Percentiles rank a stretch among this genome's conserved stretches.
Evolutionary conservation across 2,888 invertebrate species (phyloP).

Genomic region (Eremobia ochroleuca): DNA sequence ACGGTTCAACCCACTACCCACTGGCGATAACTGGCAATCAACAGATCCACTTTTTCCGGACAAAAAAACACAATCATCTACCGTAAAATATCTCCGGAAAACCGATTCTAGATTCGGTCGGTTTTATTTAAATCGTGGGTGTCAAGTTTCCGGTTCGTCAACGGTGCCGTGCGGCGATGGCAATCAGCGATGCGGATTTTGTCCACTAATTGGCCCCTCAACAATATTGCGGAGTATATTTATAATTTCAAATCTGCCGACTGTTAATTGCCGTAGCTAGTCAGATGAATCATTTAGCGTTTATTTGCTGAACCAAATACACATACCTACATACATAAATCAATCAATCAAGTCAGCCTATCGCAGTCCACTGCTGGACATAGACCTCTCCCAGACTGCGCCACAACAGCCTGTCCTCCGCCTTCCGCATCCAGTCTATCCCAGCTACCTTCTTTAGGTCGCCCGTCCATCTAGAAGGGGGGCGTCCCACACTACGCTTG

Average conservation of each 20-base stretch:
- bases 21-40: slow-evolving; percentile 29
- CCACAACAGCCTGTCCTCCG: no score
- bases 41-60: slow-evolving; percentile 27
- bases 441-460: no score
- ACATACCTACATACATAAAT: not conserved
- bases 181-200: slow-evolving; percentile 64
- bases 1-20: not conserved
- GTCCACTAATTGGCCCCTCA: slow-evolving; percentile 62
- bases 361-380: no score
- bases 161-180: slow-evolving; percentile 48
- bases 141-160: slow-evolving; percentile 59
- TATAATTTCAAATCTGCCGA: slow-evolving; percentile 50
- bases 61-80: slow-evolving; percentile 30
- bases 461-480: no score
- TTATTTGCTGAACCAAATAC: not conserved
- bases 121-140: slow-evolving; percentile 52
- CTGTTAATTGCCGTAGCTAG: slow-evolving; percentile 47
- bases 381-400: no score
- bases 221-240: slow-evolving; percentile 58
- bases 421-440: no score
- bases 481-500: no score
- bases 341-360: no score
- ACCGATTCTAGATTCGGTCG: slow-evolving; percentile 31
- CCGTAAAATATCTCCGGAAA: slow-evolving; percentile 42
- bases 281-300: slow-evolving; percentile 19